Evolutionary conservation across 2,797 vertebrate genomes (phyloP), one percentile per base, ranked within the genome.

Genomic region (Syndactyla subalaris): DNA sequence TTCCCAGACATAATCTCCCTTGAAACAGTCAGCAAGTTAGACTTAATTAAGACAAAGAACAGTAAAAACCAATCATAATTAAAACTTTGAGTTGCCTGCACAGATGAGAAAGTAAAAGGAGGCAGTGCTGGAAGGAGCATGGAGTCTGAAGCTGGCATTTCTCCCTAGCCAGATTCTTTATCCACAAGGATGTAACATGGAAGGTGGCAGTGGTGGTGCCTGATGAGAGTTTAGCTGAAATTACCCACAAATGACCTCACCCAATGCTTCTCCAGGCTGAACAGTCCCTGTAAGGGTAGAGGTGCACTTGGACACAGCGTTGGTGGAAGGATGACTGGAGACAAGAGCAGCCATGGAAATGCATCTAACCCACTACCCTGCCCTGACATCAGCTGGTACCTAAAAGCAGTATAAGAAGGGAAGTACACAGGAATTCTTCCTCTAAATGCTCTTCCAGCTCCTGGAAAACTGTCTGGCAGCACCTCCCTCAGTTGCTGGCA

Each of bases 21-120:
- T 82, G 79, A 93, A 96, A 94, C 7, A 90, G 75, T 65, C 80
- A 83, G 85, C 52, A 89, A 95, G 87, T 82, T 79, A 94, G 92
- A 96, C 89, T 96, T 96, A 96, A 96, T 96, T 96, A 97, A 96
- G 95, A 96, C 96, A 91, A 96, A 92, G 78, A 93, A 88, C 54
- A 94, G 91, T 63, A 95, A 95, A 95, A 91, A 63, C 48, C 80
- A 80, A 58, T 72, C 43, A 83, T 95, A 96, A 96, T 96, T 97
- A 93, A 96, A 97, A 92, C 36, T 82, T 74, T 34, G 59, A 75
- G 39, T 75, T 6, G 2, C 63, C 74, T 91, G 58, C 34, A 57
- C 76, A 85, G 74, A 67, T 7, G 23, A 88, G 71, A 59, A 72
- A 88, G 26, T 27, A 32, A 30, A 74, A 82, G 39, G 41, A 91